Evolutionary conservation across 2,888 invertebrate genomes (phyloP).

Genomic region (Noctua janthina): DNA sequence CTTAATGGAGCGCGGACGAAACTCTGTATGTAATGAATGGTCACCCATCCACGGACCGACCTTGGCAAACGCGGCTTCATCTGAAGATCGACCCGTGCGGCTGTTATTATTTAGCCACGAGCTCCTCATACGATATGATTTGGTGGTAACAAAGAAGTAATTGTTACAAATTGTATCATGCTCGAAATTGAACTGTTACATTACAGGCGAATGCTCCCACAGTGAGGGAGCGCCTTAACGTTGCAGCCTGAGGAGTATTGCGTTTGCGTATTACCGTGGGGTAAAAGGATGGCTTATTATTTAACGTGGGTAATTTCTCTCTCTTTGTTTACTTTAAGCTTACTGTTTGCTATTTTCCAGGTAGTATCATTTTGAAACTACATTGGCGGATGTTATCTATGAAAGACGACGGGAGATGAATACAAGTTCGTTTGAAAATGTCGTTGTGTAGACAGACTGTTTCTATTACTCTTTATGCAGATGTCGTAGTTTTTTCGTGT

Average conservation of each 20-base stretch:
- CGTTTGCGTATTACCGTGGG: constrained; percentile 1
- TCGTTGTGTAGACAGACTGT: not conserved
- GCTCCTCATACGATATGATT: not conserved
- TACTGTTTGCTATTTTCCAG: constrained; percentile 1
- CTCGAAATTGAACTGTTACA: not conserved
- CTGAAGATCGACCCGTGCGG: not conserved
- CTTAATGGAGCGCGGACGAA: not conserved
- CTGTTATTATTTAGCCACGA: not conserved
- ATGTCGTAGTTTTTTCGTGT: not conserved
- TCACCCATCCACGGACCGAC: not conserved
- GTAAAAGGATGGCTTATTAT: constrained; percentile 23
- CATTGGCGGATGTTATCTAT: not conserved
- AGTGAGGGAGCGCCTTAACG: not conserved
- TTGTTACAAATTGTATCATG: not conserved
- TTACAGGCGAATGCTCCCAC: not conserved
- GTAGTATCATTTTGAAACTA: constrained; percentile 14
- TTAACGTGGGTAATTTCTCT: constrained; percentile 6
- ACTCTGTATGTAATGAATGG: not conserved
- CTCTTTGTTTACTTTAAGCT: constrained; percentile 18
- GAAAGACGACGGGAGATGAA: not conserved
- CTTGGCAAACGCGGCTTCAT: not conserved
- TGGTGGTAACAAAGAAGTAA: not conserved
- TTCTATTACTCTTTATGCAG: not conserved
- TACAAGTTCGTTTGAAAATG: not conserved
- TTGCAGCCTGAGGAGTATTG: constrained; percentile 28